Percentiles rank a stretch among this genome's conserved stretches.
phyloP scores from a whole-genome alignment of 2,888 invertebrate genomes.

The Calephelis perditalis region DNA sequence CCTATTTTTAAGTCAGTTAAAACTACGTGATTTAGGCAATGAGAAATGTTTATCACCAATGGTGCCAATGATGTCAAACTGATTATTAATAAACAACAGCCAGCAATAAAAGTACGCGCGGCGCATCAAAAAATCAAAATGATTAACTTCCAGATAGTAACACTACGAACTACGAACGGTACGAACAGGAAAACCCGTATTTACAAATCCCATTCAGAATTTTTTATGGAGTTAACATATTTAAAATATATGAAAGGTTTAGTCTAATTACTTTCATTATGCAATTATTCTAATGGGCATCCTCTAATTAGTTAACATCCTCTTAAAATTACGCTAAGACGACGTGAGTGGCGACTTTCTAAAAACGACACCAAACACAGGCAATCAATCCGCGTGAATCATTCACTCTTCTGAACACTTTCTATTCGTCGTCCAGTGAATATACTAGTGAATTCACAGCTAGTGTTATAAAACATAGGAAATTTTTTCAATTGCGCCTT shows the following conservation, averaged over 20 bases:
- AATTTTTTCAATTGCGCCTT: conserved; percentile 30
- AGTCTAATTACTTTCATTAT: conserved; percentile 7
- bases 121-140: too few species aligned
- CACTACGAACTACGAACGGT: too few species aligned
- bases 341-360: conserved; percentile 63
- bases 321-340: conserved; percentile 52
- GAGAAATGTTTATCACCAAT: too few species aligned
- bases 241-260: neutral
- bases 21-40: too few species aligned
- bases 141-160: too few species aligned
- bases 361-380: conserved; percentile 58
- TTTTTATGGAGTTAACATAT: too few species aligned
- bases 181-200: too few species aligned
- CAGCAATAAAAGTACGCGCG: too few species aligned
- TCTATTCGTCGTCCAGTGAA: conserved; percentile 63
- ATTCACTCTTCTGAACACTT: conserved; percentile 74
- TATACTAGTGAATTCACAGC: conserved; percentile 45
- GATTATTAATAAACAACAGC: too few species aligned
- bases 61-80: too few species aligned
- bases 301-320: conserved; percentile 57
- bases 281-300: conserved; percentile 42
- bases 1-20: too few species aligned
- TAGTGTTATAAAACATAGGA: conserved; percentile 27
- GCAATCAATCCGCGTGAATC: conserved; percentile 69
- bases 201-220: too few species aligned